phyloP scores from a whole-genome alignment of 2,888 invertebrate genomes.

The Hedya salicella region DNA sequence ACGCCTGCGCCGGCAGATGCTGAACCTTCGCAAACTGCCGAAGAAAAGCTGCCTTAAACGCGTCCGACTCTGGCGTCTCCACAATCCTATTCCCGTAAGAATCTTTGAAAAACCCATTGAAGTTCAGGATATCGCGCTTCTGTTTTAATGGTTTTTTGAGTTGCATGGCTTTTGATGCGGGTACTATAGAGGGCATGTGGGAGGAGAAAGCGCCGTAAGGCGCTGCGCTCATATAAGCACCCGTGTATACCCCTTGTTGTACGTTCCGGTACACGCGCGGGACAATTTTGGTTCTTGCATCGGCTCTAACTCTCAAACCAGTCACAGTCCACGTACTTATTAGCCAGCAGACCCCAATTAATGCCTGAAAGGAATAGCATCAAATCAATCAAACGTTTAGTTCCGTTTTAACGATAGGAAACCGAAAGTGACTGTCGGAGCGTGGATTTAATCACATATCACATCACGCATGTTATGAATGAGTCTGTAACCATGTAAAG shows the following conservation, averaged over 20 bases:
- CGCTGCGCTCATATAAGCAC: slow-evolving; percentile 71
- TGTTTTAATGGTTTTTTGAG: slow-evolving; percentile 65
- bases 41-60: slow-evolving; percentile 68
- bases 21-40: slow-evolving; percentile 75
- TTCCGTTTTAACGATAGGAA: slow-evolving; percentile 30
- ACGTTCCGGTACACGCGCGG: slow-evolving; percentile 68
- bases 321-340: slow-evolving; percentile 55
- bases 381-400: slow-evolving; percentile 26
- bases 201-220: slow-evolving; percentile 74
- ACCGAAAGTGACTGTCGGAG: slow-evolving; percentile 31
- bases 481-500: slow-evolving; percentile 15
- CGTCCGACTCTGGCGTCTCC: slow-evolving; percentile 62
- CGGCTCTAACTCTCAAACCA: slow-evolving; percentile 59
- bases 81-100: slow-evolving; percentile 77
- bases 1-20: slow-evolving; percentile 69
- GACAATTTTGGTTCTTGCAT: slow-evolving; percentile 67
- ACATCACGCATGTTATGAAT: slow-evolving; percentile 26
- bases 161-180: slow-evolving; percentile 59
- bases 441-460: slow-evolving; percentile 32
- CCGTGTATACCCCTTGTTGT: slow-evolving; percentile 70
- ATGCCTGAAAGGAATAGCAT: slow-evolving; percentile 63
- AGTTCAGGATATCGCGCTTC: slow-evolving; percentile 59
- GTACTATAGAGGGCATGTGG: slow-evolving; percentile 61
- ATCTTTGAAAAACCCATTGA: slow-evolving; percentile 68
- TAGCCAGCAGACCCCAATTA: slow-evolving; percentile 65